Evolutionary conservation across 2,113 vertebrate species (phyloP), one percentile per base, ranked within the genome.

Genomic region (Microcebus tavaratra): DNA sequence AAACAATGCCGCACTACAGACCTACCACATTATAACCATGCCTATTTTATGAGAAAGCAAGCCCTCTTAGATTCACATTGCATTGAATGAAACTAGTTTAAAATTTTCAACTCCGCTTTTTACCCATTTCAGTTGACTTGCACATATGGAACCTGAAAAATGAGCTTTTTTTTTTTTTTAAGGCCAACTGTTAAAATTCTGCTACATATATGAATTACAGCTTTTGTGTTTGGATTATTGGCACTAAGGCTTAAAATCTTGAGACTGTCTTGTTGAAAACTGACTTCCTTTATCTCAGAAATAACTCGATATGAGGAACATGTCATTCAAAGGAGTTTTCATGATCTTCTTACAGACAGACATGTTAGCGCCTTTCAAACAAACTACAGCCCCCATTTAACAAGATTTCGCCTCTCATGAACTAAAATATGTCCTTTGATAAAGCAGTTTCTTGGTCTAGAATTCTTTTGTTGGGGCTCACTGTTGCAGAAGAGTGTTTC

Each of bases 341-440:
- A 29, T 95, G 89, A 81, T 93, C 96, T 94, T 96, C 45, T 94
- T 88, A 97, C 76, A 23, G 76, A 92, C 95, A 93, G 96, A 83
- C 82, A 86, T 68, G 59, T 95, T 95, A 89, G 93, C 0, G 25
- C 97, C 57, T 96, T 6, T 14, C 89, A 94, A 87, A 96, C 75
- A 95, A 84, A 84, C 86, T 21, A 82, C 96, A 95, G 76, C 87
- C 85, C 94, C 95, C 61, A 29, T 93, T 67, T 97, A 72, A 59
- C 78, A 63, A 92, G 48, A 82, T 88, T 97, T 94, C 87, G 96
- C 70, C 84, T 96, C 90, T 65, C 86, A 11, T 50, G 70, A 78
- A 86, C 97, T 96, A 72, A 96, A 95, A 76, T 97, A 93, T 5
- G 67, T 48, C 34, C 97, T 98, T 97, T 92, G 95, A 98, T 97